Base-by-base conservation (phyloP, 2,113 vertebrate species). In the Penelope pileata region DNA sequence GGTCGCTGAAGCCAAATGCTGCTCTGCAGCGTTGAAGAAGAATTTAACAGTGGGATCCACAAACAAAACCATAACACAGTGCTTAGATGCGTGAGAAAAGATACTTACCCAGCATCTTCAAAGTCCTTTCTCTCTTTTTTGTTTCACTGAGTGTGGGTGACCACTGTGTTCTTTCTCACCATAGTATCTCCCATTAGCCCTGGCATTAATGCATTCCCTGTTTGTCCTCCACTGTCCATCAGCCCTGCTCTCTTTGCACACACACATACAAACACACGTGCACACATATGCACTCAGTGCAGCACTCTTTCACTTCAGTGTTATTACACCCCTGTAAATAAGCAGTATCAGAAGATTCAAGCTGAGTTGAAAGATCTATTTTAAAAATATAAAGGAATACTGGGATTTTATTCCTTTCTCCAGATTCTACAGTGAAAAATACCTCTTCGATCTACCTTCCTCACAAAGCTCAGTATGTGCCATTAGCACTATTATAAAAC, bases 231-330 rank as follows among this genome's bases (percentile, higher is more conserved):
- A 7, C 36, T 68, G 48, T 22, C n/a, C 34, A 12, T 15, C 38
- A 64, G 60, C 26, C 48, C 48, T 74, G 24, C 17, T 24, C 23
- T 43, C 47, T 45, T 36, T 63, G 36, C 14, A 4, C 12, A 8
- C 15, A 9, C 5, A 10, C 23, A 36, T 22, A 40, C 9, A 23
- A 8, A 24, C 3, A 3, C 16, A 10, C 2, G 1, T 30, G 15
- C 21, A 9, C 21, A 16, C 14, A 2, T 8, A 0, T 26, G 42
- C 34, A 47, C 56, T 15, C 6, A 23, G 38, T 38, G 45, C 7
- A 51, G 24, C 30, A 16, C 34, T 66, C 22, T 58, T 63, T 34
- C 10, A 34, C 32, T 34, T 59, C 47, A 22, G 42, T 54, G 24
- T 66, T 53, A 86, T 64, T 53, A 12, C 22, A 40, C 16, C 2